Base-by-base conservation (phyloP, 2,888 invertebrate species). In the Apamea anceps region DNA sequence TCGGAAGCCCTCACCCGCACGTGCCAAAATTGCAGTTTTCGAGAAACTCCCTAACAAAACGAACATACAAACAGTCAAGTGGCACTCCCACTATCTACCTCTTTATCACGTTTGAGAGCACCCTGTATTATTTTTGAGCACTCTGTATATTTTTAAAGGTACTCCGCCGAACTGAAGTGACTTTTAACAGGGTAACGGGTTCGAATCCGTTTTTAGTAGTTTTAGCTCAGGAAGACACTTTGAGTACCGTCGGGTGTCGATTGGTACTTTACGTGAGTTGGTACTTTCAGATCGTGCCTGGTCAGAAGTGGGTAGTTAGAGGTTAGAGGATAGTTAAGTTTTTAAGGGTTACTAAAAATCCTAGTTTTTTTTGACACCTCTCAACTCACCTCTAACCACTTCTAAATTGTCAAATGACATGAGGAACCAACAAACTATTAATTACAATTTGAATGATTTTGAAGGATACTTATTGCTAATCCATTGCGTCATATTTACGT, bases 31-130 rank as follows among this genome's bases (percentile, higher is more conserved):
- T 77, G 85, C 84, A 86, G 81, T 88, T 89, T 86, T 84, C 21
- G 75, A 88, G 76, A 79, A 72, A 32, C 4, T 45, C 74, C 57
- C 79, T n/a, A 32, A 79, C 81, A 82, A 87, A 82, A 88, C 79
- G 87, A 81, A 87, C 81, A 78, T 66, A 85, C 78, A 85, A 77
- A 85, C 89, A 91, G 93, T 92, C 92, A 92, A 94, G 94, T 82
- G 90, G 81, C 85, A 83, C 90, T 92, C 84, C 54, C 82, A 80
- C 87, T 94, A 94, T 94, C 95, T 90, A 77, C 84, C 92, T 89
- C 94, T 95, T 85, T 77, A 93, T 90, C 95, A 95, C 95, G 95
- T 94, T 91, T 88, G 28, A 79, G 65, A 71, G 73, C 66, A 80
- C 21, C 63, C 68, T 81, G 37, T 63, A 68, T 67, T 75, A 74